Conservation (phyloP, 2,888 invertebrate genomes). For the Eumacrocentrus americanus region DNA sequence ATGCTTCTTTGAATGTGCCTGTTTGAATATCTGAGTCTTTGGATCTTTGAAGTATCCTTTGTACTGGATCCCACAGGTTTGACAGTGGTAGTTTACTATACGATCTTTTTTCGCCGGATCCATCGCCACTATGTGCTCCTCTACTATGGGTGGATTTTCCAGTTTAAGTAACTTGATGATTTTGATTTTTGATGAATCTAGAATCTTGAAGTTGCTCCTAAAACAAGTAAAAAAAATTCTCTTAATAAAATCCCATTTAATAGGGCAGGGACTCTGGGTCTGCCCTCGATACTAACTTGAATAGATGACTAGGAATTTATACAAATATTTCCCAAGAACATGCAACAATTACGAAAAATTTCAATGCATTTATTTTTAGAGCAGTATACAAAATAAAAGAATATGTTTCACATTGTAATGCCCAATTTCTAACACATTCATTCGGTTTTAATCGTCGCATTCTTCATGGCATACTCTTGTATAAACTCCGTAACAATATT, state of each 20-base stretch:
- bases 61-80: slow-evolving; percentile 1
- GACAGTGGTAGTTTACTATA: slow-evolving; percentile 8
- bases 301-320: not conserved
- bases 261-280: not conserved
- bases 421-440: too few species aligned
- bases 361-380: too few species aligned
- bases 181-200: not conserved
- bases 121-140: not conserved
- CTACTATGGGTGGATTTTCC: not conserved
- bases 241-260: not conserved
- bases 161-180: not conserved
- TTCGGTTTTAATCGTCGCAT: too few species aligned
- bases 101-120: not conserved
- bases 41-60: not conserved
- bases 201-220: not conserved
- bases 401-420: too few species aligned
- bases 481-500: too few species aligned
- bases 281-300: slow-evolving; percentile 3
- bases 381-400: too few species aligned
- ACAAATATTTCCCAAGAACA: too few species aligned
- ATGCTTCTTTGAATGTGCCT: slow-evolving; percentile 33
- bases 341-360: too few species aligned
- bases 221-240: not conserved
- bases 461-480: too few species aligned
- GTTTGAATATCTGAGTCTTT: slow-evolving; percentile 1